Conservation (phyloP, 2,113 vertebrate genomes). For the Gallinago paraguaiae region DNA sequence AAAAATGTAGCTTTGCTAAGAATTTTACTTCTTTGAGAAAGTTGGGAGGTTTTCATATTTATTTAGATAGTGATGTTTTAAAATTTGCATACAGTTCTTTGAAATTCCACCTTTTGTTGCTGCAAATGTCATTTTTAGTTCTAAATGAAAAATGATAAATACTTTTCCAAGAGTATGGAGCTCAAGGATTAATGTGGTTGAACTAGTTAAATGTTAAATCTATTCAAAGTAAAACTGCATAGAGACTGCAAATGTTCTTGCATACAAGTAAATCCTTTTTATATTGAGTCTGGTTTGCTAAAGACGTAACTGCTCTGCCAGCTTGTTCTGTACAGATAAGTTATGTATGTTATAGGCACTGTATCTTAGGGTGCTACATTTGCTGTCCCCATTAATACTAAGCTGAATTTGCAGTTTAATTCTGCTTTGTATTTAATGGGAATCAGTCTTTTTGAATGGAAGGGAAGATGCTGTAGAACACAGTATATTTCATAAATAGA, state of each 20-base stretch:
- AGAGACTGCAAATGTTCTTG: conserved; percentile 37
- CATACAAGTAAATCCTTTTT: conserved; percentile 60
- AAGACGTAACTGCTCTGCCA: conserved; percentile 21
- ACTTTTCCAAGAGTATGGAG: conserved; percentile 12
- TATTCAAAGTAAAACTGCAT: conserved; percentile 54
- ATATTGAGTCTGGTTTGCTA: conserved; percentile 46
- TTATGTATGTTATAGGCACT: conserved; percentile 8
- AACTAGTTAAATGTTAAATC: conserved; percentile 67
- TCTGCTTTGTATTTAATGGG: neutral
- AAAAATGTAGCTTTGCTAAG: neutral
- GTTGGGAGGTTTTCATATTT: conserved; percentile 27
- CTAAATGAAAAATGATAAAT: conserved; percentile 32
- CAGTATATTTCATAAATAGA: neutral
- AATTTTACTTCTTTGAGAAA: neutral
- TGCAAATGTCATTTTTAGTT: conserved; percentile 33
- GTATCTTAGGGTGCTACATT: neutral
- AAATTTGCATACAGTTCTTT: conserved; percentile 48
- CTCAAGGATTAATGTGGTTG: conserved; percentile 46
- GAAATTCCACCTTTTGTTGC: conserved; percentile 45
- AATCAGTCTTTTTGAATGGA: neutral
- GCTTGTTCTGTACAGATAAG: conserved; percentile 51
- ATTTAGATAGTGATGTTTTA: conserved; percentile 23
- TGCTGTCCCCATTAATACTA: conserved; percentile 26
- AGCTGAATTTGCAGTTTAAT: conserved; percentile 22
- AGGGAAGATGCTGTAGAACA: neutral